A percentile compares a stretch with the other conserved stretches of the same genome.
These are phyloP conservation scores for Melierax canorus DNA, from an alignment of 2,113 vertebrate species.

Conservation along the genomic window DNA sequence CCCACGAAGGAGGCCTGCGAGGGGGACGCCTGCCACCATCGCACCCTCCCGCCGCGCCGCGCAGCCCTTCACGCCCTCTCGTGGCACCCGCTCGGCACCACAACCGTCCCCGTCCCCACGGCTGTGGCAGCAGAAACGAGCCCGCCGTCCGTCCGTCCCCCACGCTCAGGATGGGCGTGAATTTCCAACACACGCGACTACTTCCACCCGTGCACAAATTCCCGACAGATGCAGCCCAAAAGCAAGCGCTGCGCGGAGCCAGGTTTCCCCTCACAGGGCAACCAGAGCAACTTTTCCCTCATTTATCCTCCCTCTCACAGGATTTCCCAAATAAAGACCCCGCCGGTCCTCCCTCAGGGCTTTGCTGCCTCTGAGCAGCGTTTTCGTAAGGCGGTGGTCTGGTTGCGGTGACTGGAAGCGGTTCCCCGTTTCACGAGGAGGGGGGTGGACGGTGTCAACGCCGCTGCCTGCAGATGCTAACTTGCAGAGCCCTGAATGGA, in stretches of 20 bases:
- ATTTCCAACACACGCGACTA: fast-evolving
- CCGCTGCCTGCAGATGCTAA: fast-evolving
- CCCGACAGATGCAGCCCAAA: not conserved
- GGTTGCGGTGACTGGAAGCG: not conserved
- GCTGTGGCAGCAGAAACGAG: not conserved
- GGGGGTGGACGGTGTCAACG: fast-evolving
- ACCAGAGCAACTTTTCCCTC: not conserved
- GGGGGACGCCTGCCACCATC: not conserved
- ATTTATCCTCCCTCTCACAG: not conserved
- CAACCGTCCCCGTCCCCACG: not conserved
- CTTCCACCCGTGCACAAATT: fast-evolving
- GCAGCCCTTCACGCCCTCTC: not conserved
- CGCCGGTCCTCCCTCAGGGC: not conserved
- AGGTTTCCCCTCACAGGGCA: fast-evolving
- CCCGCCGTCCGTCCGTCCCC: fast-evolving
- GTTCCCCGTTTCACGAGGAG: not conserved
- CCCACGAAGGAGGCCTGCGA: fast-evolving
- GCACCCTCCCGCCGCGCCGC: not conserved
- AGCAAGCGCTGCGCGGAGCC: fast-evolving
- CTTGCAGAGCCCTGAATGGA: fast-evolving
- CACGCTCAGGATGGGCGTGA: fast-evolving
- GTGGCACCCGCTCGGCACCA: not conserved
- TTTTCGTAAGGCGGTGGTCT: not conserved
- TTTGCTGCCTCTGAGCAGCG: not conserved
- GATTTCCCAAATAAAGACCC: not conserved